Percentiles rank a stretch among this genome's conserved stretches.
phyloP scores from a whole-genome alignment of 2,113 vertebrate genomes.

The Takifugu flavidus region DNA sequence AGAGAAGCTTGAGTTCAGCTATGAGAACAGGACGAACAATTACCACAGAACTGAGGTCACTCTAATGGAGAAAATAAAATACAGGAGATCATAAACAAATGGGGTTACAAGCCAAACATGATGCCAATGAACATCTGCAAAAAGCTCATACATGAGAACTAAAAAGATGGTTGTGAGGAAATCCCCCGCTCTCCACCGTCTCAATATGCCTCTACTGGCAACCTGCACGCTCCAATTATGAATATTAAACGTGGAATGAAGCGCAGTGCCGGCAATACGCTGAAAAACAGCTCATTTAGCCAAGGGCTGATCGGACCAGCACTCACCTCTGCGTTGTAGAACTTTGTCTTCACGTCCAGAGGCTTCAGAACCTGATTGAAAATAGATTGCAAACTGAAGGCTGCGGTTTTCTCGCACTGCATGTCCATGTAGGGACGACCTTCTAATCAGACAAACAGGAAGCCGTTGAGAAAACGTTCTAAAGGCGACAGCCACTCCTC shows the following conservation, averaged over 20 bases:
- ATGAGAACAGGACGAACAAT: conserved; percentile 89
- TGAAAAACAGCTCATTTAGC: conserved; percentile 15
- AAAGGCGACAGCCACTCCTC: no score
- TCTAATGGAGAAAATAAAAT: conserved; percentile 99
- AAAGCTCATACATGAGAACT: conserved; percentile 43
- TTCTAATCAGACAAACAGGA: background rate
- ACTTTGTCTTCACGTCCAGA: conserved; percentile 98
- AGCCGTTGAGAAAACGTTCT: background rate
- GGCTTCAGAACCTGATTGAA: conserved; percentile 94
- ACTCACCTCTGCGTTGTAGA: conserved; percentile 97
- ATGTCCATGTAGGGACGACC: conserved; percentile 24
- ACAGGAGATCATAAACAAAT: conserved; percentile 93
- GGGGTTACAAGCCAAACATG: conserved; percentile 91
- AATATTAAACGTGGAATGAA: conserved; percentile 33
- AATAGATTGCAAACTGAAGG: conserved; percentile 76
- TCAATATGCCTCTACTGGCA: conserved; percentile 10
- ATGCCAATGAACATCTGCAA: conserved; percentile 70
- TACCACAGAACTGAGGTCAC: conserved; percentile 99
- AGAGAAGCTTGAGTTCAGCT: conserved; percentile 76
- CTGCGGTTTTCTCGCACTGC: conserved; percentile 50
- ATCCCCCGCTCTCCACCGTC: conserved; percentile 29
- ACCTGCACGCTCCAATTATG: conserved; percentile 18
- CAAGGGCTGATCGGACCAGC: background rate
- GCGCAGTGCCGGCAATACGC: conserved; percentile 18
- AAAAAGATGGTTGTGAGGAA: conserved; percentile 33